Evolutionary conservation across 2,113 vertebrate genomes (phyloP), one percentile per base, ranked within the genome.

Genomic region (Greenwoodochromis staneri): DNA sequence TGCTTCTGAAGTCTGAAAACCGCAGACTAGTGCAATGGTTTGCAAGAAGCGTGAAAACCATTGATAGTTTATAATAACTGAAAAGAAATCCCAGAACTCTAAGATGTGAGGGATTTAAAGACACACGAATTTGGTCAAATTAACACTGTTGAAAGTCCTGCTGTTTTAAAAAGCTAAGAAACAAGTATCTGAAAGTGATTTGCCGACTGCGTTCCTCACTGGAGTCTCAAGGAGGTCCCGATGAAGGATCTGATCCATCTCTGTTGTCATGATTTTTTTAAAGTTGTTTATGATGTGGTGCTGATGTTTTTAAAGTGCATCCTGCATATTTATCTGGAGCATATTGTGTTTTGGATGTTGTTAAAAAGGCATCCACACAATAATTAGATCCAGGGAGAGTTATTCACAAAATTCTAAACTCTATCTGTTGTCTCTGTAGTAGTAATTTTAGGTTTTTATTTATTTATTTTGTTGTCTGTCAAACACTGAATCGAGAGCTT

Each of bases 1-100:
- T 47, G 17, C 57, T 49, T 83, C 81, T 83, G 81, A 49, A 83
- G 81, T 49, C 45, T 63, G 45, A 49, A 83, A 66, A 66, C 17
- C 2, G 1, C 3, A 27, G 8, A 47, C 17, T 82, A n/a, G 24
- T 63, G 81, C 57, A 83, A 49, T 0, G 27, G n/a, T 49, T 49
- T 83, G 40, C 81, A 63, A 83, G 57, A 83, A 9, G 57, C 3
- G 7, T 83, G 57, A 49, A 83, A 83, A 13, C 1, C 81, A 83
- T 6, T 63, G 40, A 31, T 47, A 34, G 42, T 49, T 76, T 49
- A 31, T 55, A 42, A 66, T 19, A 49, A 49, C 12, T 14, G 40
- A 34, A 12, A 59, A 78, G 21, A 42, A 42, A 29, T 13, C 9
- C 27, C 42, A 8, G 42, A n/a, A 1, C 71, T 31, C 27, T 49